Base-by-base conservation (phyloP, 2,113 vertebrate species). In the Tinamus guttatus region DNA sequence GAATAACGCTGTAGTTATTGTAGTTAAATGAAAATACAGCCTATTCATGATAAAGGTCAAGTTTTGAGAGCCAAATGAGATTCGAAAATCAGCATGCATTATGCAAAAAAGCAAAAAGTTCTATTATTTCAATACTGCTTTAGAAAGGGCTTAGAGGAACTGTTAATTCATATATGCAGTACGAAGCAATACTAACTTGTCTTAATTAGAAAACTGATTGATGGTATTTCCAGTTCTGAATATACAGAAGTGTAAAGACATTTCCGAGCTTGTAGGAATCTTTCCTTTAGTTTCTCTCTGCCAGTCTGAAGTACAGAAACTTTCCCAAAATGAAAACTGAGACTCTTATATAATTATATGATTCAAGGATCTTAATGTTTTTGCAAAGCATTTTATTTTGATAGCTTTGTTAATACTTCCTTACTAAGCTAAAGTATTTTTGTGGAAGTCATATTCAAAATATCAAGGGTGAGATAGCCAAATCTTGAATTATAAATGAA, bases 401-500 rank as follows among this genome's bases (percentile, higher is more conserved):
- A 96, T 85, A 85, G 9, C n/a, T 22, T n/a, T 49, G 38, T 45
- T 84, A 58, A 69, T 88, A 81, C 52, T 90, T 58, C 28, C 67
- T 88, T 49, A 45, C 52, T 56, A 81, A 94, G 52, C 73, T 85
- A 74, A 92, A 87, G 28, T 54, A 76, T 83, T 49, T 88, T 43
- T 25, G 20, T 54, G 34, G 78, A 94, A 92, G 93, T 92, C 81
- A 76, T 75, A 81, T 47, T 90, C 60, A 45, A 79, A 91, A 81
- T 81, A 76, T 45, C 8, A 8, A 22, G 30, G 22, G 69, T 82
- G 76, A 94, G 59, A 58, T 85, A 91, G 69, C 16, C 59, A 70
- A 85, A 79, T 60, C 19, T 2, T 94, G 81, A 96, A 89, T 87
- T 77, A 93, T 54, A 60, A 87, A 82, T 80, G 24, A 91, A 45